phyloP scores from a whole-genome alignment of 1,140 invertebrate species.

The Drosophila sp. region DNA sequence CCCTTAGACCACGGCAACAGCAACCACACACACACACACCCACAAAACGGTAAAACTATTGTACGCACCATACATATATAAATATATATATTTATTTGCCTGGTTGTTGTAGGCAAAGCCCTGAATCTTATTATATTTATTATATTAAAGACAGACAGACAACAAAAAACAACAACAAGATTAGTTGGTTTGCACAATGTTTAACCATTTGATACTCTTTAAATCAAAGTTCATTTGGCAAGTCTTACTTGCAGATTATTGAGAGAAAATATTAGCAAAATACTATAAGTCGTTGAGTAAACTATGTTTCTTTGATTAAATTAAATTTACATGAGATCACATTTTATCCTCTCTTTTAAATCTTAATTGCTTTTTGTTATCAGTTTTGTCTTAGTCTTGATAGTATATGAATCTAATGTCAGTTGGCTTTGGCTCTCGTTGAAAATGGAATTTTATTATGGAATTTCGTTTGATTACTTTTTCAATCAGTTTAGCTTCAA shows the following conservation, averaged over 20 bases:
- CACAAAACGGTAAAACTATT: constrained; percentile 61
- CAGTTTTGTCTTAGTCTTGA: too few species aligned
- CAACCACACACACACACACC: constrained; percentile 24
- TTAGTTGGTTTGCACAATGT: background rate
- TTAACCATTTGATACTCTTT: constrained; percentile 26
- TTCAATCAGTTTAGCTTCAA: too few species aligned
- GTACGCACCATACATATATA: constrained; percentile 34
- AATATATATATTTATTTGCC: constrained; percentile 35
- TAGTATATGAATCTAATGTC: too few species aligned
- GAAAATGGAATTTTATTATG: too few species aligned
- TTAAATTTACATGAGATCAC: too few species aligned
- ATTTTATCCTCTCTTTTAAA: too few species aligned
- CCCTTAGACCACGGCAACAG: constrained; percentile 62
- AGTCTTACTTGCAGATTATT: too few species aligned
- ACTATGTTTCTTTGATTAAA: too few species aligned
- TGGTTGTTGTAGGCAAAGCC: constrained; percentile 34
- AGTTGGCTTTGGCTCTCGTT: too few species aligned
- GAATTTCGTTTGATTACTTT: too few species aligned
- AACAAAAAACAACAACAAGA: constrained; percentile 13
- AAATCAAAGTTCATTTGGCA: background rate
- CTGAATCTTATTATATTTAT: constrained; percentile 77
- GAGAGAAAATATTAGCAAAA: background rate
- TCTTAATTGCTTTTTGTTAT: too few species aligned
- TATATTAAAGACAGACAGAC: constrained; percentile 62
- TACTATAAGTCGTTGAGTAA: too few species aligned